These are phyloP conservation scores for Ondatra zibethicus DNA, from an alignment of 2,113 vertebrate genomes.

Conservation along the genomic window DNA sequence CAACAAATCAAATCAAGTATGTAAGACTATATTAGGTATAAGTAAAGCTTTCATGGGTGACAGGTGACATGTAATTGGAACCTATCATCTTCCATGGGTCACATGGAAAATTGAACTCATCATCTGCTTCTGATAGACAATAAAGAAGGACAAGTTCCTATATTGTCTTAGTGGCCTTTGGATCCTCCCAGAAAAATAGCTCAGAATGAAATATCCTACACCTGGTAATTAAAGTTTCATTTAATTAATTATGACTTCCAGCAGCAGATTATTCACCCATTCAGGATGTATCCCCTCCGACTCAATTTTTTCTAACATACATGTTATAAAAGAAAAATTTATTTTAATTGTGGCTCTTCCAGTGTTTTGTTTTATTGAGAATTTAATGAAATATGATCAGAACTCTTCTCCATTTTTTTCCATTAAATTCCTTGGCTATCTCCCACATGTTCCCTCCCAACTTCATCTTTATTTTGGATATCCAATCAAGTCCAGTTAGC, in stretches of 20 bases:
- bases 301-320: background rate
- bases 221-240: background rate
- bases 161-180: background rate
- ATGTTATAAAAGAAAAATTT: background rate
- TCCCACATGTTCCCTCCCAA: background rate
- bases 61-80: background rate
- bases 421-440: background rate
- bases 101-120: slow-evolving; percentile 11
- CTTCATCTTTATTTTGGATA: background rate
- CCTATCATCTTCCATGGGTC: background rate
- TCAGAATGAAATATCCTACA: background rate
- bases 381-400: background rate
- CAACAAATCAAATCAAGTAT: background rate
- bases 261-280: background rate
- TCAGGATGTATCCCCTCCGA: background rate
- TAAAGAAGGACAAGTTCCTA: background rate
- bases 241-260: background rate
- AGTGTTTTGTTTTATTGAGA: background rate
- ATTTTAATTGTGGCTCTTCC: background rate
- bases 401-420: background rate
- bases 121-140: background rate
- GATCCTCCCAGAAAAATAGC: background rate
- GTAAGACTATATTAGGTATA: background rate
- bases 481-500: background rate
- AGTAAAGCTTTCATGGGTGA: background rate